phyloP scores from a whole-genome alignment of 2,113 vertebrate species.

The Phyllostomus discolor region DNA sequence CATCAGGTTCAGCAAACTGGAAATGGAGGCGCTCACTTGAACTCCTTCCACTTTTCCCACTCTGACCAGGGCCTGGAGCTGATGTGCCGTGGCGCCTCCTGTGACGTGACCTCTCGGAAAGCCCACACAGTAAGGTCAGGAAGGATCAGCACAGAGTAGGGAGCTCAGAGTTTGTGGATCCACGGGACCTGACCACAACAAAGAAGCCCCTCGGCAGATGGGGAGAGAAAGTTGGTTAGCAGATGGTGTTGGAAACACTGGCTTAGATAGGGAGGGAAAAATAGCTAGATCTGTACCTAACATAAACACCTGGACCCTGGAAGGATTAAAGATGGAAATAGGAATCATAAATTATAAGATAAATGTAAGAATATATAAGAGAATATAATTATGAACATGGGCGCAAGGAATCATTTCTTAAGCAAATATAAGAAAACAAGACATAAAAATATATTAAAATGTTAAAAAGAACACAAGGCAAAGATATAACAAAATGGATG shows the following conservation, averaged over 20 bases:
- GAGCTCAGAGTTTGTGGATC: background rate
- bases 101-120: background rate
- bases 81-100: background rate
- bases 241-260: background rate
- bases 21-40: background rate
- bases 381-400: background rate
- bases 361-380: background rate
- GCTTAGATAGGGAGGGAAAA: background rate
- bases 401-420: background rate
- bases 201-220: background rate
- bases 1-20: background rate
- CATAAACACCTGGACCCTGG: background rate
- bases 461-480: background rate
- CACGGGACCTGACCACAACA: background rate
- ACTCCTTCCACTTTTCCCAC: background rate
- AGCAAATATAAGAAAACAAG: background rate
- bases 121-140: background rate
- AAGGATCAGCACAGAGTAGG: background rate
- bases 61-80: background rate
- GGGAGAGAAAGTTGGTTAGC: background rate
- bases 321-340: background rate
- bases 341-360: background rate
- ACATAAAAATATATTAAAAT: no score
- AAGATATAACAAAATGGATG: background rate
- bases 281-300: background rate